phyloP scores from a whole-genome alignment of 2,113 vertebrate genomes.

The Corythornis cristatus region DNA sequence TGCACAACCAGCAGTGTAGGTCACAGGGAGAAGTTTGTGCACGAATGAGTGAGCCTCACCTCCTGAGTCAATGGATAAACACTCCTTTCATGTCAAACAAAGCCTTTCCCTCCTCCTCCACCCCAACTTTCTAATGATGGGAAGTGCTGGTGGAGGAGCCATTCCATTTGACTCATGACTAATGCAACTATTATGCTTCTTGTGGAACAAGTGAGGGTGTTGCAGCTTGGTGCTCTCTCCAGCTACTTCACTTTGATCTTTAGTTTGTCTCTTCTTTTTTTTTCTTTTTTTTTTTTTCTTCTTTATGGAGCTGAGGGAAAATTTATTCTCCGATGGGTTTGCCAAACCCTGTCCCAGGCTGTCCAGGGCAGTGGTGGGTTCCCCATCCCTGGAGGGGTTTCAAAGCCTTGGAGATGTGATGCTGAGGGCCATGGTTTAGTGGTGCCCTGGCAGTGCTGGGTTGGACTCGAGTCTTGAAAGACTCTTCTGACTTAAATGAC shows the following conservation, averaged over 20 bases:
- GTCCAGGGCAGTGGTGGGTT: neutral
- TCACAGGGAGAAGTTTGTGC: neutral
- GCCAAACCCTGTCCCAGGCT: neutral
- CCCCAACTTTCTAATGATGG: neutral
- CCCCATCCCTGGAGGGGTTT: neutral
- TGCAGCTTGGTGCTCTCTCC: fast-evolving
- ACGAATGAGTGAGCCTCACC: neutral
- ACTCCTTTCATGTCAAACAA: neutral
- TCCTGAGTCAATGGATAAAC: neutral
- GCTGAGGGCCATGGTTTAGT: neutral
- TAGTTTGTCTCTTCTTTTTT: neutral
- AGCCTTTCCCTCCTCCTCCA: neutral
- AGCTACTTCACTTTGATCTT: neutral
- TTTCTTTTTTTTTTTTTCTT: neutral
- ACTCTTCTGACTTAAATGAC: neutral
- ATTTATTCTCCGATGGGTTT: neutral
- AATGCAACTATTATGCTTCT: fast-evolving
- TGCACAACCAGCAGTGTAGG: neutral
- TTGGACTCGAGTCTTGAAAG: neutral
- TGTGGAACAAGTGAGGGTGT: neutral
- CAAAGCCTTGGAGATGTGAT: neutral
- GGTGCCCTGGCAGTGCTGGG: neutral
- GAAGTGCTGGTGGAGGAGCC: neutral
- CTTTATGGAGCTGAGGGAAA: neutral
- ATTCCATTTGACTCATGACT: neutral